Evolutionary conservation across 2,888 invertebrate genomes (phyloP).

Genomic region (Cremastinae sp.): DNA sequence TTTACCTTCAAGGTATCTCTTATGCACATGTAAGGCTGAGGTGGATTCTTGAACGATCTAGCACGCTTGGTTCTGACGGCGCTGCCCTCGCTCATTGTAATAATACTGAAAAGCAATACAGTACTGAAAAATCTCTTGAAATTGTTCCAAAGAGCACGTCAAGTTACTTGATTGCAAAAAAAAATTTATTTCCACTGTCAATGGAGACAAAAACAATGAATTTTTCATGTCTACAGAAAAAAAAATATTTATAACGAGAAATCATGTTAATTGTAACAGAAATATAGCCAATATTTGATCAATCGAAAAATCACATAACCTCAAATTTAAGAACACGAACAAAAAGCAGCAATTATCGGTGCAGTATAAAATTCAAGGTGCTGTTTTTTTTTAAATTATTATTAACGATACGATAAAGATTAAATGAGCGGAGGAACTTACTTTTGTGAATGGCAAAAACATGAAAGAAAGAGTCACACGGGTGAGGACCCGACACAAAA

Average conservation of each 20-base stretch:
- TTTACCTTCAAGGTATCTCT: conserved; percentile 79
- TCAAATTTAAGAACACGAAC: no score
- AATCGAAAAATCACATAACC: no score
- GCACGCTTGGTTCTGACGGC: conserved; percentile 73
- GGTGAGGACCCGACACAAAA: conserved; percentile 60
- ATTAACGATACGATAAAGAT: not conserved
- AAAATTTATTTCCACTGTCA: not conserved
- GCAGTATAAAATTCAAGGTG: no score
- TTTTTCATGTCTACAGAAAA: no score
- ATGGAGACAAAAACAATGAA: no score
- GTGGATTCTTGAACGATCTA: conserved; percentile 87
- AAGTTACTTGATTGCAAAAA: not conserved
- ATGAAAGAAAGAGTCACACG: conserved; percentile 64
- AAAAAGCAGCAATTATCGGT: no score
- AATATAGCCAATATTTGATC: no score
- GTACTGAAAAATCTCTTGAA: not conserved
- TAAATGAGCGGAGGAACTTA: conserved; percentile 60
- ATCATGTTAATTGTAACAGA: no score
- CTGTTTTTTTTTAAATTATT: not conserved
- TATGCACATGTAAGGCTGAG: conserved; percentile 88
- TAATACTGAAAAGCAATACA: conserved; percentile 61
- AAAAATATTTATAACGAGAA: no score
- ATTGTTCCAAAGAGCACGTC: conserved; percentile 2
- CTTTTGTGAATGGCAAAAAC: conserved; percentile 63
- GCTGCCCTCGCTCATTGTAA: conserved; percentile 74